Conservation (phyloP, 2,797 vertebrate species). For the Gallirallus australis region DNA sequence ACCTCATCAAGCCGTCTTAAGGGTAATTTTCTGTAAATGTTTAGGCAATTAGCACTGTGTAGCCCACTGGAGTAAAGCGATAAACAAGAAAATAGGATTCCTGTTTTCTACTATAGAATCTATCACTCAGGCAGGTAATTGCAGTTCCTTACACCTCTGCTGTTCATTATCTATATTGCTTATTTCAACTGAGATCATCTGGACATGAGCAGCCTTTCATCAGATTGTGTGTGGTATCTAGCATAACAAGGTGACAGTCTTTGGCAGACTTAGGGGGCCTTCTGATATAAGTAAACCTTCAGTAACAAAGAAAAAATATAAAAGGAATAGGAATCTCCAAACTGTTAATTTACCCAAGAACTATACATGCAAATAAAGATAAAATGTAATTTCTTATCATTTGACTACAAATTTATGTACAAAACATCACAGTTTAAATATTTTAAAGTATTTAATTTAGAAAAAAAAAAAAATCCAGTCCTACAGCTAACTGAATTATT, state of each 20-base stretch:
- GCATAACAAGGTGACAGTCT: not conserved
- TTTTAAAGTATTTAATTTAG: not conserved
- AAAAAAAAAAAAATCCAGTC: not conserved
- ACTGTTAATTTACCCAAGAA: not conserved
- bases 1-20: accelerated
- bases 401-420: not conserved
- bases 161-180: not conserved
- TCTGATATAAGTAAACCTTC: not conserved
- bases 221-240: not conserved
- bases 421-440: not conserved
- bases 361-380: not conserved
- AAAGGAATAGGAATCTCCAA: not conserved
- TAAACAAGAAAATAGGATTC: not conserved
- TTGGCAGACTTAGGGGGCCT: not conserved
- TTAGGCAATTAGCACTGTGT: not conserved
- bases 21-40: not conserved
- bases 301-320: not conserved
- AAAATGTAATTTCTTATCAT: not conserved
- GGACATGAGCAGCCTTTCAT: not conserved
- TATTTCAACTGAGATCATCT: not conserved
- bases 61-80: not conserved
- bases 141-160: not conserved
- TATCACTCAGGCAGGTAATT: not conserved
- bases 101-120: not conserved
- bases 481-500: not conserved